These are phyloP conservation scores for Tursiops truncatus DNA, from an alignment of 2,113 vertebrate species.

Conservation along the genomic window DNA sequence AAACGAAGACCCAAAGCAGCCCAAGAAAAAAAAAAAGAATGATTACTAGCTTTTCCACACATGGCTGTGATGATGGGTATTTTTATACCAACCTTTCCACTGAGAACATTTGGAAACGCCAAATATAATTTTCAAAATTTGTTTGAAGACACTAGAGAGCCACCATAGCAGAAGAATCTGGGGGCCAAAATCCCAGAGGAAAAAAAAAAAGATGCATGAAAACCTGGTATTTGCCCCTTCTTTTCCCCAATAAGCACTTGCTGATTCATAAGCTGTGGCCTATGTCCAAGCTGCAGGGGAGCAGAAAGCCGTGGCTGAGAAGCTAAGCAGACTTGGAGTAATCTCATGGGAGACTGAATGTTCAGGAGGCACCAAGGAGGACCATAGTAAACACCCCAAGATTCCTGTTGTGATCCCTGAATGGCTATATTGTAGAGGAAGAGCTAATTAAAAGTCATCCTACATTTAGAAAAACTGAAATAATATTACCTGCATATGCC, in stretches of 20 bases:
- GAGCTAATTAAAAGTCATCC: not conserved
- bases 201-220: not conserved
- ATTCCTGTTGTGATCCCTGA: not conserved
- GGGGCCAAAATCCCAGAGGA: not conserved
- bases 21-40: not conserved
- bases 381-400: not conserved
- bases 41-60: not conserved
- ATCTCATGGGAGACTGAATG: rapidly evolving
- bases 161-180: not conserved
- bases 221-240: not conserved
- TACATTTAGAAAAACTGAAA: not conserved
- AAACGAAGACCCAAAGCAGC: too few species aligned
- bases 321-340: not conserved
- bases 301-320: not conserved
- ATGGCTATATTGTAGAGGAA: not conserved
- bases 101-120: not conserved
- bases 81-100: not conserved
- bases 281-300: not conserved
- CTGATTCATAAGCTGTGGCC: not conserved
- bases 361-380: not conserved
- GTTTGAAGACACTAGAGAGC: not conserved
- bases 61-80: not conserved
- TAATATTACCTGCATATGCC: not conserved
- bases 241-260: not conserved
- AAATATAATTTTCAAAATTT: constrained; percentile 9